phyloP scores from a whole-genome alignment of 2,113 vertebrate species.

The Psittacara wagleri region DNA sequence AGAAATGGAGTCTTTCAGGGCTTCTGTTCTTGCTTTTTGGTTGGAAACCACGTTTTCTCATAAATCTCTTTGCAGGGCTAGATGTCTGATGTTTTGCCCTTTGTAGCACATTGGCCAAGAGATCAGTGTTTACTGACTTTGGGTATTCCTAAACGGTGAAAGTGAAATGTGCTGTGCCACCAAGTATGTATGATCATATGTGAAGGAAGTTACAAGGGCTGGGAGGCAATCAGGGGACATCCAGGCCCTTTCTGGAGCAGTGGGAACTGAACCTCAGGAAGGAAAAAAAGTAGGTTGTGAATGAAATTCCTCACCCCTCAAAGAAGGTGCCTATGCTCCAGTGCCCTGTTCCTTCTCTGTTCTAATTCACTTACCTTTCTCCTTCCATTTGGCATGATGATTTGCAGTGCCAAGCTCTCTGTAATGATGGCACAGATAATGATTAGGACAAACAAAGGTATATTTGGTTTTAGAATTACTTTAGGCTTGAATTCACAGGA shows the following conservation, averaged over 20 bases:
- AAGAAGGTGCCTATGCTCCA: background rate
- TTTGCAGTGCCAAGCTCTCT: background rate
- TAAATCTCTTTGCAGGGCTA: background rate
- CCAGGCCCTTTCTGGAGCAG: background rate
- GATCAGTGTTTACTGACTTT: background rate
- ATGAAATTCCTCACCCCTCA: background rate
- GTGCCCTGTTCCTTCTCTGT: background rate
- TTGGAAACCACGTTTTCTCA: background rate
- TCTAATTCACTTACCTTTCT: background rate
- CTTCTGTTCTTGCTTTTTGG: background rate
- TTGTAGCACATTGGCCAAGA: background rate
- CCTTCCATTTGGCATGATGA: background rate
- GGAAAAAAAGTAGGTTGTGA: background rate
- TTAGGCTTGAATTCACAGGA: background rate
- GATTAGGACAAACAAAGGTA: background rate
- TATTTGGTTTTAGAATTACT: background rate
- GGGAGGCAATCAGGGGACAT: background rate
- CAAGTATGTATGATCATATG: rapidly evolving
- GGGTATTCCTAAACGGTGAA: background rate
- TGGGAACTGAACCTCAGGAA: background rate
- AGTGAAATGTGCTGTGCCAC: background rate
- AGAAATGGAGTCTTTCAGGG: background rate
- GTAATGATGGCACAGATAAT: background rate
- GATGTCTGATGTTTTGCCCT: background rate
- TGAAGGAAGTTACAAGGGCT: rapidly evolving